Conservation (phyloP, 2,888 invertebrate genomes). For the Lasioglossum villosulum region DNA sequence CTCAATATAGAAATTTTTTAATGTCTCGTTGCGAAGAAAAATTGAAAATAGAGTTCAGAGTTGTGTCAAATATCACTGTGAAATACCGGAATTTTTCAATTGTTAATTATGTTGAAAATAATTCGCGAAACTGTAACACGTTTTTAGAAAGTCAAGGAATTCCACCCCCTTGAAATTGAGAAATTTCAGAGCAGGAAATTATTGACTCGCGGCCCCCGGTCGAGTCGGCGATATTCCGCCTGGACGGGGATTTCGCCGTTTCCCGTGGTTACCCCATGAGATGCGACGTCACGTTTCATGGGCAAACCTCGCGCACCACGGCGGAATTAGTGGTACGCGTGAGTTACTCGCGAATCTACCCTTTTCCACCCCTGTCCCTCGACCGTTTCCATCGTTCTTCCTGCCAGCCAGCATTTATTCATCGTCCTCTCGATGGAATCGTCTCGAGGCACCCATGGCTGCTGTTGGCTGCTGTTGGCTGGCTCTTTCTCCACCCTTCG, state of each 20-base stretch:
- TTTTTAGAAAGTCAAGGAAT: not conserved
- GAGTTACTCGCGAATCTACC: slow-evolving; percentile 48
- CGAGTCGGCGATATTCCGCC: not conserved
- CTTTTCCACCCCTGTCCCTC: not conserved
- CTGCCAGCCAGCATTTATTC: slow-evolving; percentile 8
- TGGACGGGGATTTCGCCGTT: slow-evolving; percentile 40
- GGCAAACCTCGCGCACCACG: slow-evolving; percentile 51
- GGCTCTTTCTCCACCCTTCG: not conserved
- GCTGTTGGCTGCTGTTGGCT: not conserved
- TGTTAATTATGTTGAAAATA: not conserved
- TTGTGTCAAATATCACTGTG: not conserved
- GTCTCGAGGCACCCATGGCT: not conserved
- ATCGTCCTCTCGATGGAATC: slow-evolving; percentile 18
- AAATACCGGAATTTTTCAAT: not conserved
- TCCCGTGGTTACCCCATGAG: slow-evolving; percentile 48
- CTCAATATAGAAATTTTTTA: too few relatives aligned
- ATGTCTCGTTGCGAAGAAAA: not conserved
- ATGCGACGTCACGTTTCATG: slow-evolving; percentile 58
- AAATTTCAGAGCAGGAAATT: slow-evolving; percentile 29
- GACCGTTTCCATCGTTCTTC: not conserved
- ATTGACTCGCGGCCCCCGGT: slow-evolving; percentile 15
- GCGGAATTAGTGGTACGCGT: slow-evolving; percentile 53
- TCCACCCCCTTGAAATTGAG: slow-evolving; percentile 28
- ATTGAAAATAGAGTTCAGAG: not conserved
- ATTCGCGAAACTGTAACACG: not conserved